phyloP scores from a whole-genome alignment of 2,113 vertebrate genomes.

The Sisor rabdophorus region DNA sequence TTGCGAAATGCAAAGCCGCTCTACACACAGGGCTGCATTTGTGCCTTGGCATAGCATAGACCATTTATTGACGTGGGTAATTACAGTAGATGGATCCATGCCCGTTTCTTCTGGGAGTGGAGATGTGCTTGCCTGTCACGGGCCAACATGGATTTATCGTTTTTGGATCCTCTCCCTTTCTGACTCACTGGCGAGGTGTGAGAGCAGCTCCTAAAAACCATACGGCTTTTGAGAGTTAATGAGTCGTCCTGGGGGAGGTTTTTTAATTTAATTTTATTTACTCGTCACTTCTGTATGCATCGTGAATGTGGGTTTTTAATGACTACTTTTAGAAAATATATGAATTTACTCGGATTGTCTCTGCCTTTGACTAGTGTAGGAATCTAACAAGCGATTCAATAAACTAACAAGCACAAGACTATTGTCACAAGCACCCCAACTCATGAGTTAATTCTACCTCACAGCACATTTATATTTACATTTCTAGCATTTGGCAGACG shows the following conservation, averaged over 20 bases:
- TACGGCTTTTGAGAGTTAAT: constrained; percentile 29
- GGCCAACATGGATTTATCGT: constrained; percentile 28
- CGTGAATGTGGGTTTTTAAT: background rate
- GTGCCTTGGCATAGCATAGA: constrained; percentile 28
- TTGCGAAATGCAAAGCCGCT: constrained; percentile 23
- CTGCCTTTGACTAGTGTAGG: background rate
- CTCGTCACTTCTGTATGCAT: background rate
- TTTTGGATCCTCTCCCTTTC: constrained; percentile 19
- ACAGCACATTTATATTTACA: background rate
- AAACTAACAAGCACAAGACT: background rate
- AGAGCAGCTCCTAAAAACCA: constrained; percentile 19
- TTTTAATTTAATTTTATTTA: background rate
- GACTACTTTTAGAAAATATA: background rate
- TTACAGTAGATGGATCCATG: constrained; percentile 28
- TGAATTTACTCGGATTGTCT: background rate
- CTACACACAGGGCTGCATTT: constrained; percentile 19
- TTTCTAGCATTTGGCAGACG: too few relatives aligned
- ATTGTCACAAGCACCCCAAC: background rate
- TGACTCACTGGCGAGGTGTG: constrained; percentile 10
- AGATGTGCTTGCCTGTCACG: constrained; percentile 20
- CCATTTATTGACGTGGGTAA: constrained; percentile 22
- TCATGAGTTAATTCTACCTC: background rate
- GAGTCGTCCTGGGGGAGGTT: constrained; percentile 1
- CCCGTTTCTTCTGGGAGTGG: constrained; percentile 20
- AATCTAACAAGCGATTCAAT: background rate